A percentile compares a stretch with the other conserved stretches of the same genome.
Conservation (phyloP, 2,888 invertebrate genomes). For the Agrotis clavis region DNA sequence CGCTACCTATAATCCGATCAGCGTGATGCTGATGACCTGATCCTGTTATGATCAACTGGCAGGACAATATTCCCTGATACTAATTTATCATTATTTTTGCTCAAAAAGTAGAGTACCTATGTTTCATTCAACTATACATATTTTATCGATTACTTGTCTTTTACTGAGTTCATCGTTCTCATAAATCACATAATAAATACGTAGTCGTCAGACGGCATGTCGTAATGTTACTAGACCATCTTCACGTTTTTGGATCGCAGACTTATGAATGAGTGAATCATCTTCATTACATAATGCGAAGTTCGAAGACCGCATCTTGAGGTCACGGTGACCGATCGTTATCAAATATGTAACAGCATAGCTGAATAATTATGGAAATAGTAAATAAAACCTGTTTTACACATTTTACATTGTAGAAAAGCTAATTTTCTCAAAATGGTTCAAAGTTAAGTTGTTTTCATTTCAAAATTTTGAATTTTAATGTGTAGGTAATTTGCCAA, state of each 20-base stretch:
- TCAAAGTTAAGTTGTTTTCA: not conserved
- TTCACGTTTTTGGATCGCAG: slow-evolving; percentile 35
- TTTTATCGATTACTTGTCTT: not conserved
- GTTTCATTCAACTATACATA: slow-evolving; percentile 12
- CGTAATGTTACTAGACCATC: slow-evolving; percentile 55
- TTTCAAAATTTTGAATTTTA: slow-evolving; percentile 2
- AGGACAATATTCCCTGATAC: too few relatives aligned
- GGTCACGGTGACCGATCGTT: slow-evolving; percentile 60
- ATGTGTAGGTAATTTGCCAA: slow-evolving; percentile 16
- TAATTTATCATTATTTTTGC: too few relatives aligned
- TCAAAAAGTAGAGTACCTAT: not conserved
- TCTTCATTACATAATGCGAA: slow-evolving; percentile 61
- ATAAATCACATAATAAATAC: slow-evolving; percentile 27
- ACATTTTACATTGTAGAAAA: not conserved
- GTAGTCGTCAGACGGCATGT: slow-evolving; percentile 33
- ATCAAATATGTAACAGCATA: not conserved
- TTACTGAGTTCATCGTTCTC: slow-evolving; percentile 38
- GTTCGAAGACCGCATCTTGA: slow-evolving; percentile 67
- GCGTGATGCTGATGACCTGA: too few relatives aligned
- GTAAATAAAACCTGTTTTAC: not conserved
- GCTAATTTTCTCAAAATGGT: not conserved
- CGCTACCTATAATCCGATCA: too few relatives aligned
- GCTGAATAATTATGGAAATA: not conserved
- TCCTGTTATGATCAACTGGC: too few relatives aligned
- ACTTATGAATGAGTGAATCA: slow-evolving; percentile 67